Evolutionary conservation across 2,888 invertebrate species (phyloP).

Genomic region (Cremastobaeus sp.): DNA sequence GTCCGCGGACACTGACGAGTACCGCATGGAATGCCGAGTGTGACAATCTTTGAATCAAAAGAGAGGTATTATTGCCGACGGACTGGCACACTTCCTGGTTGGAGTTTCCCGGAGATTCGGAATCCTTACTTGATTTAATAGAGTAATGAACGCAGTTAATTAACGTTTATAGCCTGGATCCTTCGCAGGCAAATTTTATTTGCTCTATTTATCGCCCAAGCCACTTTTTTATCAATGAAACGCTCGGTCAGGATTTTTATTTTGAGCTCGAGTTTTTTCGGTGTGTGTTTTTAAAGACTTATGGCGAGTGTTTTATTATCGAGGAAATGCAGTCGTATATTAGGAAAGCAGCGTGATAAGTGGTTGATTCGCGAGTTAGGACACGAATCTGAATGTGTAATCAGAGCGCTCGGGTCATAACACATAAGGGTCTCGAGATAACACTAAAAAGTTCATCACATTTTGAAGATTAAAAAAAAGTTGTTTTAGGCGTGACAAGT

Average conservation of each 20-base stretch:
- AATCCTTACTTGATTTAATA: slow-evolving; percentile 32
- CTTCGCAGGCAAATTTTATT: slow-evolving; percentile 13
- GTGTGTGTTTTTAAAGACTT: neutral
- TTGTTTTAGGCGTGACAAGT: slow-evolving; percentile 11
- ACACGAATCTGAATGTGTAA: slow-evolving; percentile 29
- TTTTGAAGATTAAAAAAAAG: slow-evolving; percentile 15
- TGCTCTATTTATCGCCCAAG: neutral
- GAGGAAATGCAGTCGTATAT: slow-evolving; percentile 11
- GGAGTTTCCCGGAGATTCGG: slow-evolving; percentile 3
- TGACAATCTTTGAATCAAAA: slow-evolving; percentile 18
- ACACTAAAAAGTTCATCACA: slow-evolving; percentile 17
- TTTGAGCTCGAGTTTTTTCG: neutral
- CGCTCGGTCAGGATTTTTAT: neutral
- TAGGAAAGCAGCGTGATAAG: slow-evolving; percentile 18
- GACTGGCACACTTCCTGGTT: too few relatives aligned
- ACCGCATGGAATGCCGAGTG: slow-evolving; percentile 25
- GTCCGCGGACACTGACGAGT: slow-evolving; percentile 58
- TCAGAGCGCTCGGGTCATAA: slow-evolving; percentile 11
- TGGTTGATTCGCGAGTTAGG: slow-evolving; percentile 21
- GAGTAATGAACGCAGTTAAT: slow-evolving; percentile 41
- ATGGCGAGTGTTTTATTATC: slow-evolving; percentile 24
- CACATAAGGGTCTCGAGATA: slow-evolving; percentile 20
- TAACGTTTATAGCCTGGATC: slow-evolving; percentile 25
- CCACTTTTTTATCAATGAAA: slow-evolving; percentile 12
- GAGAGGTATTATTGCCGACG: slow-evolving; percentile 9